Base-by-base conservation (phyloP, 2,797 vertebrate species). In the Bradypus variegatus region DNA sequence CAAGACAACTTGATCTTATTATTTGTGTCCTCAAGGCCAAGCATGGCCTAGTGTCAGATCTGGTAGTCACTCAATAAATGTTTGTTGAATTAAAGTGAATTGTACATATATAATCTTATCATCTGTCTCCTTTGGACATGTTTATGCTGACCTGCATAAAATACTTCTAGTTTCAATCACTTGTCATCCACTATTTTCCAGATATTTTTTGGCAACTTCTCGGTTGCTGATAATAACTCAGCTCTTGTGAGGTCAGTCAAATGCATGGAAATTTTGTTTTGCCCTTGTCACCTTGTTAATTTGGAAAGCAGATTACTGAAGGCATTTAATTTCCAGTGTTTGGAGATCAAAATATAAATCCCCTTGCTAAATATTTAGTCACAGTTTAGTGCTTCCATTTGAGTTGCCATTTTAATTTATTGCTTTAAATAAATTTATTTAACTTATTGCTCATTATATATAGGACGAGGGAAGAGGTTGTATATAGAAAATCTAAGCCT, bases 321-420 rank as follows among this genome's bases (percentile, higher is more conserved):
- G 89, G 93, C 94, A 95, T 96, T 96, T 78, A 48, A 55, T 94
- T 96, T 92, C 90, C 86, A 79, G 67, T 88, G 90, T 95, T 90
- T 94, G 76, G 88, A 90, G 91, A 94, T 91, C 91, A 93, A 94
- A 77, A 94, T 87, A 85, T 88, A 95, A 95, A 94, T 94, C 72
- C 73, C 90, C n/a, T 94, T 92, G 72, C 95, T 91, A 96, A 96
- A 94, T 94, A 96, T 90, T 95, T 96, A 93, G 93, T 94, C 90
- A 94, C 65, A 95, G 94, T 90, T 93, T 94, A 93, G 78, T 83
- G 89, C 29, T 41, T 91, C 93, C 41, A 67, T 81, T 77, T 69
- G 81, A 80, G 58, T 85, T 86, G 90, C 86, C 76, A 31, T 80
- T 93, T 95, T 88, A 95, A 94, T 89, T 89, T 86, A 62, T 70